Percentiles rank a stretch among this genome's conserved stretches.
These are phyloP conservation scores for Diarsia dahlii DNA, from an alignment of 2,888 invertebrate genomes.

Conservation along the genomic window DNA sequence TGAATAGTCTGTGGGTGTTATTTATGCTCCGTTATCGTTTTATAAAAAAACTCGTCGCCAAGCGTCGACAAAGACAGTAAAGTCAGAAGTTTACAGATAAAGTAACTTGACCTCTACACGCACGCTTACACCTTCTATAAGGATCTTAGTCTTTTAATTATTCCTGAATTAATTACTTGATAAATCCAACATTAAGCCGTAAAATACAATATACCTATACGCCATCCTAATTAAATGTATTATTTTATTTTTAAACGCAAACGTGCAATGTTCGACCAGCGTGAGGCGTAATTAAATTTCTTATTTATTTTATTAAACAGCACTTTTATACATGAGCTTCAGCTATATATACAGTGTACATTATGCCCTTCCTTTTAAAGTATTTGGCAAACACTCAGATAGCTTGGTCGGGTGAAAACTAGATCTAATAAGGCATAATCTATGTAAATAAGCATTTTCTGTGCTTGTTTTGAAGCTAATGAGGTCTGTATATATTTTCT, in stretches of 20 bases:
- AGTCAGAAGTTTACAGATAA: conserved; percentile 57
- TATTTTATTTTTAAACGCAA: conserved; percentile 61
- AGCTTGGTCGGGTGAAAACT: conserved; percentile 26
- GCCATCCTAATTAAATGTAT: conserved; percentile 64
- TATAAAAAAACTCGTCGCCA: conserved; percentile 31
- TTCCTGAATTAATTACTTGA: conserved; percentile 59
- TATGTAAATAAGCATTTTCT: conserved; percentile 51
- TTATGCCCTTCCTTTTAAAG: conserved; percentile 42
- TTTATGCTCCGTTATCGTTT: conserved; percentile 37
- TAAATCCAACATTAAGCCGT: conserved; percentile 68
- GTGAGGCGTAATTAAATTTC: conserved; percentile 54
- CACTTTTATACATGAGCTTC: conserved; percentile 46
- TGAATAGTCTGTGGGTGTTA: conserved; percentile 40
- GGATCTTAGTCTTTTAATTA: conserved; percentile 67
- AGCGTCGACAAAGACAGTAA: conserved; percentile 36
- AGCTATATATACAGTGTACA: conserved; percentile 40
- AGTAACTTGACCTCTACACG: conserved; percentile 52
- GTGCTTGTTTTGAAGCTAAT: conserved; percentile 44
- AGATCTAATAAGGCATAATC: conserved; percentile 45
- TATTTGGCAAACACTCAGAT: conserved; percentile 54
- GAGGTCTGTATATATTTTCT: conserved; percentile 30
- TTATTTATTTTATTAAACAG: conserved; percentile 60
- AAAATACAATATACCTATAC: conserved; percentile 63
- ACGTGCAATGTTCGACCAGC: conserved; percentile 30
- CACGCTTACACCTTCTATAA: conserved; percentile 33